Evolutionary conservation across 1,140 invertebrate species (phyloP).

Genomic region (Antheraea pernyi): DNA sequence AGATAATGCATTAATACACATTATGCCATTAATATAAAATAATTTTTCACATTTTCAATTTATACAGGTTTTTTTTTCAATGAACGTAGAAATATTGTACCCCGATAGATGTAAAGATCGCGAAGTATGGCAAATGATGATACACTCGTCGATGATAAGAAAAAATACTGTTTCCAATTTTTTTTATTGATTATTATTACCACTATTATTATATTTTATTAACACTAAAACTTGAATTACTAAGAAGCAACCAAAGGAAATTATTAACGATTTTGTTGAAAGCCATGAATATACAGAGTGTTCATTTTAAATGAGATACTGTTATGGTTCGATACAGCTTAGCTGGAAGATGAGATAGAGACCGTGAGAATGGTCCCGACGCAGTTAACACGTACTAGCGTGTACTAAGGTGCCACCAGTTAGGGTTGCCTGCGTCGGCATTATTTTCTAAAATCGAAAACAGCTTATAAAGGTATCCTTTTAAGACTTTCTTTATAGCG

Average conservation of each 20-base stretch:
- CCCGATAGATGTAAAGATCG: too few species aligned
- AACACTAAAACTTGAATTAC: too few species aligned
- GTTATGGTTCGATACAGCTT: conserved; percentile 12
- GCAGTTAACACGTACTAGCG: conserved; percentile 34
- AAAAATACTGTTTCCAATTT: too few species aligned
- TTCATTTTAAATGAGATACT: conserved; percentile 15
- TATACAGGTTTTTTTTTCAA: too few species aligned
- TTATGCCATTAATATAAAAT: not conserved
- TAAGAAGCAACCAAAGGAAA: too few species aligned
- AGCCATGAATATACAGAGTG: conserved; percentile 3
- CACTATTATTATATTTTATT: too few species aligned
- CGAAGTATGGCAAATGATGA: too few species aligned
- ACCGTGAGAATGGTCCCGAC: conserved; percentile 34
- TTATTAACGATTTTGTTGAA: not conserved
- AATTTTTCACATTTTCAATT: too few species aligned
- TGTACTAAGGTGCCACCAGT: not conserved
- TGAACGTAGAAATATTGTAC: too few species aligned
- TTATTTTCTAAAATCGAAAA: not conserved
- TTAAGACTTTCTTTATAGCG: too few species aligned
- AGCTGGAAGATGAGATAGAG: conserved; percentile 27
- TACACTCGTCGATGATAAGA: not conserved
- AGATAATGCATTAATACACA: not conserved
- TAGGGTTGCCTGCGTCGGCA: not conserved
- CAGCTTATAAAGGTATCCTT: too few species aligned
- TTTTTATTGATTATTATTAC: too few species aligned